Evolutionary conservation across 53 echinoderm and acorn worm genomes (phyloP), one percentile per base, ranked within the genome.

Genomic region (Patiria pectinifera): DNA sequence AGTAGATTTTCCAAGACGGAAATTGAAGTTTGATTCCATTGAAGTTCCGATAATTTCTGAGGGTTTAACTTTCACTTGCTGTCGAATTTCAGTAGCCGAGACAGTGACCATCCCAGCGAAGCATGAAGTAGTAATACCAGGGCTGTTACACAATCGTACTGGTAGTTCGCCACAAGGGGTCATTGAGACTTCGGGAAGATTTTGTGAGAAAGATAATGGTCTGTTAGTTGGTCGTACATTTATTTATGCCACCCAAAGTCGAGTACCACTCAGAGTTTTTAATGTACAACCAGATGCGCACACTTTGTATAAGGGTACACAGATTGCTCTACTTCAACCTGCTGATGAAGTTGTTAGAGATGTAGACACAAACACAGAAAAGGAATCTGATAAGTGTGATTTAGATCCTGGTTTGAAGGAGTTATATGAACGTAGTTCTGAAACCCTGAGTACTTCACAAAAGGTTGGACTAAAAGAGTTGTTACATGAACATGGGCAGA

Each of bases 221-320:
- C 0, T 74, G 21, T 76, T 91, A 21, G 14, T 91, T 62, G 91
- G 83, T 43, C 44, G 82, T n/a, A 75, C 91, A 48, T 44, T 91
- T 72, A 59, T 59, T 59, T 24, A n/a, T 71, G 26, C 35, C 1
- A 43, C 71, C 11, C 44, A 82, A 1, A 15, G 59, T 82, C 1
- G 70, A 48, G 45, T 91, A 19, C 91, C 91, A 21, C 9, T 91
- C 8, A 22, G 91, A 14, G 26, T 82, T 19, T 69, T 81, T 13
- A 91, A 83, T 71, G 25, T 91, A 26, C 21, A 71, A 16, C 22
- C 43, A 35, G 84, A 91, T 14, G 48, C 59, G 59, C 2, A 3
- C 6, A 80, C 58, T 83, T 35, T 91, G 35, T 91, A 91, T 24
- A 74, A 91, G 59, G 84, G 91, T 47, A 91, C 91, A 83, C 82